These are phyloP conservation scores for Lasioglossum malachurum DNA, from an alignment of 2,888 invertebrate genomes.

Conservation along the genomic window DNA sequence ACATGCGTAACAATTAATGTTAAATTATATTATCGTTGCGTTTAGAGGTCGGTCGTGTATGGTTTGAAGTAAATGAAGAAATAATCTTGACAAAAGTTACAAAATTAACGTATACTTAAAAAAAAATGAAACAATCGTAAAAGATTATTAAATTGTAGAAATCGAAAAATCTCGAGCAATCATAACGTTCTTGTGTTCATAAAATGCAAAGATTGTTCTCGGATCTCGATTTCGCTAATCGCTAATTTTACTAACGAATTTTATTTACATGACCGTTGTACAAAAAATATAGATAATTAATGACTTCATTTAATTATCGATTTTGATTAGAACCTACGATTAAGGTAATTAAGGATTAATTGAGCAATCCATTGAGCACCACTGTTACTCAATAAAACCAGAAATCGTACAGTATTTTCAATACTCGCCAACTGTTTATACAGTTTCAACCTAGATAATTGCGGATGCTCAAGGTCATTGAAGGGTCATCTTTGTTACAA, in stretches of 20 bases:
- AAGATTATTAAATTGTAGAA: conserved; percentile 12
- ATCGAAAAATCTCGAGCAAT: conserved; percentile 15
- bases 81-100: background rate
- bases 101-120: conserved; percentile 2
- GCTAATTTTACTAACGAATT: conserved; percentile 10
- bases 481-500: background rate
- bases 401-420: conserved; percentile 22
- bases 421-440: background rate
- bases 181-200: background rate
- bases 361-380: conserved; percentile 76
- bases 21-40: conserved; percentile 29
- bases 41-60: conserved; percentile 33
- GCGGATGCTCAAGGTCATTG: background rate
- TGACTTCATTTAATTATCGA: conserved; percentile 34
- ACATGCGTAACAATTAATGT: conserved; percentile 36
- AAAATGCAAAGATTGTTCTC: conserved; percentile 11
- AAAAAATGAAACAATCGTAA: conserved; percentile 1
- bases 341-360: conserved; percentile 68
- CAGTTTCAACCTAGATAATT: background rate
- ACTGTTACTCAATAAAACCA: conserved; percentile 38
- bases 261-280: conserved; percentile 22
- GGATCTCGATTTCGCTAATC: conserved; percentile 7
- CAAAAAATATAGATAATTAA: conserved; percentile 26
- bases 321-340: conserved; percentile 57
- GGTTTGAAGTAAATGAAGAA: conserved; percentile 18